These are phyloP conservation scores for Zosterops pallidus DNA, from an alignment of 2,113 vertebrate species.

Conservation along the genomic window DNA sequence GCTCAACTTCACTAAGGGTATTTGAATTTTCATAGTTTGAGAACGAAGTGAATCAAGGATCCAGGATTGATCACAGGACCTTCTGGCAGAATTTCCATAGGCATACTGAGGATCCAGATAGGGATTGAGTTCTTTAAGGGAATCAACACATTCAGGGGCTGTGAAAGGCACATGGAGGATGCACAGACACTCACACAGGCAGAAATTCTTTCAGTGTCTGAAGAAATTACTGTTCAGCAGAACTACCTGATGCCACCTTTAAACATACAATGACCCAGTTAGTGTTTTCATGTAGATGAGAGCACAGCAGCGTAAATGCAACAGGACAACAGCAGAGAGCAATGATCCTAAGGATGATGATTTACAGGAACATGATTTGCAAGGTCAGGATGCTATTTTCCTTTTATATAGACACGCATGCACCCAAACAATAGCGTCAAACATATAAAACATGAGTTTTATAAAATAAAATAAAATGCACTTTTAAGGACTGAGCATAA, in stretches of 20 bases:
- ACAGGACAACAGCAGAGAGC: not conserved
- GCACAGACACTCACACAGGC: not conserved
- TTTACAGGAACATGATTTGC: not conserved
- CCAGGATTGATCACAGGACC: not conserved
- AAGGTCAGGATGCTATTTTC: not conserved
- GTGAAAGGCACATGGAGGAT: not conserved
- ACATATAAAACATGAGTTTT: not conserved
- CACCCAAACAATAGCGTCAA: not conserved
- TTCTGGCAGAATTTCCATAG: not conserved
- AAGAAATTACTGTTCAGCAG: not conserved
- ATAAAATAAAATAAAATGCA: not conserved
- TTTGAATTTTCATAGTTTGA: not conserved
- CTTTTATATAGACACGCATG: not conserved
- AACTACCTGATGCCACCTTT: not conserved
- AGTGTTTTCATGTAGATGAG: not conserved
- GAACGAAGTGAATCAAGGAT: not conserved
- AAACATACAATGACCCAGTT: not conserved
- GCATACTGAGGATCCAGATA: not conserved
- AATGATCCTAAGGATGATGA: not conserved
- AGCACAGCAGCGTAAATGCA: not conserved
- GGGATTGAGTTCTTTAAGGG: not conserved
- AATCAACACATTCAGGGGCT: rapidly evolving
- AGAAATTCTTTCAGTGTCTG: not conserved
- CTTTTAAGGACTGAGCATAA: not conserved
- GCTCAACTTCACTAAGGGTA: not conserved